Percentiles rank a stretch among this genome's conserved stretches.
These are phyloP conservation scores for Chaenogobius annularis DNA, from an alignment of 2,113 vertebrate genomes.

Conservation along the genomic window DNA sequence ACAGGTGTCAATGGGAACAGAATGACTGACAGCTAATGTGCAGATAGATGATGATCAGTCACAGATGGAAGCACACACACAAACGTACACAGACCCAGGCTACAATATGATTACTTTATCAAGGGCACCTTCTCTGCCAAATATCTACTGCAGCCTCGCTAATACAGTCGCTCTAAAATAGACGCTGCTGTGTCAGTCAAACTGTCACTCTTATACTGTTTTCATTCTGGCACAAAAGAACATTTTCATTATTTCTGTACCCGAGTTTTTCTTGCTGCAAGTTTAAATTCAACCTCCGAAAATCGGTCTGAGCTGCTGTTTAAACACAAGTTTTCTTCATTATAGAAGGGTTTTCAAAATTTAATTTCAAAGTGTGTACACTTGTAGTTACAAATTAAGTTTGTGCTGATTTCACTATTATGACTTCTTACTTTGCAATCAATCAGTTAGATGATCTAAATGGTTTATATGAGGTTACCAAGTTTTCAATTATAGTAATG, in stretches of 20 bases:
- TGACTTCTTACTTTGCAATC: too few species aligned
- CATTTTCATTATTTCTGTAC: constrained; percentile 5
- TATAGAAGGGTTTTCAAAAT: background rate
- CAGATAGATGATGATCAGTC: constrained; percentile 53
- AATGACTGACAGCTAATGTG: constrained; percentile 61
- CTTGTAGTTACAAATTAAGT: background rate
- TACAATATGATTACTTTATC: constrained; percentile 35
- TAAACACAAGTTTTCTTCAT: background rate
- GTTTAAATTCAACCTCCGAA: background rate
- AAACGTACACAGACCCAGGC: constrained; percentile 15
- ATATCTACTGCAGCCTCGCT: background rate
- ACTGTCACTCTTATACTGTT: constrained; percentile 31
- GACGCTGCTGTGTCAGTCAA: constrained; percentile 29
- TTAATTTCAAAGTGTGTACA: background rate
- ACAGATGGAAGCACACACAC: constrained; percentile 43
- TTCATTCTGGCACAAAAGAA: constrained; percentile 18
- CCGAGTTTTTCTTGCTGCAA: background rate
- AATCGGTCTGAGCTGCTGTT: background rate
- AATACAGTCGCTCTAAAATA: constrained; percentile 25
- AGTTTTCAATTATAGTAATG: too few species aligned
- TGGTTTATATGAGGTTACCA: too few species aligned
- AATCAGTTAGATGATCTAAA: too few species aligned
- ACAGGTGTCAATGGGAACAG: constrained; percentile 37
- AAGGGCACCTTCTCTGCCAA: constrained; percentile 56
- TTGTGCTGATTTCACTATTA: background rate